Conservation (phyloP, 2,888 invertebrate genomes). For the Lycia hirtaria region DNA sequence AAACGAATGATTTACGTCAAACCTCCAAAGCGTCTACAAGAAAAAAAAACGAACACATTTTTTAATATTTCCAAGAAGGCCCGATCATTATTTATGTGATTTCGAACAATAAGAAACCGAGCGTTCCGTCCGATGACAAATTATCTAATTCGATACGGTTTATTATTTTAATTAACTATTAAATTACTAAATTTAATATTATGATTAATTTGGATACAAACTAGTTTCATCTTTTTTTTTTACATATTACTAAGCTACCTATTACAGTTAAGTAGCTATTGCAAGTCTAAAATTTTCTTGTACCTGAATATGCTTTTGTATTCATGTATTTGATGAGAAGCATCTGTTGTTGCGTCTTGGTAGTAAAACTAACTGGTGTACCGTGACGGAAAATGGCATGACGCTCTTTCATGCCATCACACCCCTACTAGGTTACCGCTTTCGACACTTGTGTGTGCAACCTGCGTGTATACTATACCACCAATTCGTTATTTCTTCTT, state of each 20-base stretch:
- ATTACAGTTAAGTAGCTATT: too few species aligned
- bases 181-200: too few species aligned
- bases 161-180: constrained; percentile 74
- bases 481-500: too few species aligned
- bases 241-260: not conserved
- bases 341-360: too few species aligned
- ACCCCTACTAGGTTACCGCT: too few species aligned
- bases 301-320: too few species aligned
- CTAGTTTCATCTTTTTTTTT: constrained; percentile 11
- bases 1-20: not conserved
- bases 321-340: too few species aligned
- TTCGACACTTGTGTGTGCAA: too few species aligned
- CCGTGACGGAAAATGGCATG: too few species aligned
- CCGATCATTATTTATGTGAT: constrained; percentile 64
- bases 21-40: not conserved
- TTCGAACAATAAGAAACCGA: constrained; percentile 58
- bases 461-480: too few species aligned
- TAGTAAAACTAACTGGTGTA: too few species aligned
- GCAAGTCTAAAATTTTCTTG: not conserved
- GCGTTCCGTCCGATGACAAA: constrained; percentile 70
- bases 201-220: constrained; percentile 44
- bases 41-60: constrained; percentile 46
- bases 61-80: constrained; percentile 70
- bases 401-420: too few species aligned
- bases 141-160: constrained; percentile 73